Evolutionary conservation across 2,797 vertebrate genomes (phyloP), one percentile per base, ranked within the genome.

Genomic region (Pempheris klunzingeri): DNA sequence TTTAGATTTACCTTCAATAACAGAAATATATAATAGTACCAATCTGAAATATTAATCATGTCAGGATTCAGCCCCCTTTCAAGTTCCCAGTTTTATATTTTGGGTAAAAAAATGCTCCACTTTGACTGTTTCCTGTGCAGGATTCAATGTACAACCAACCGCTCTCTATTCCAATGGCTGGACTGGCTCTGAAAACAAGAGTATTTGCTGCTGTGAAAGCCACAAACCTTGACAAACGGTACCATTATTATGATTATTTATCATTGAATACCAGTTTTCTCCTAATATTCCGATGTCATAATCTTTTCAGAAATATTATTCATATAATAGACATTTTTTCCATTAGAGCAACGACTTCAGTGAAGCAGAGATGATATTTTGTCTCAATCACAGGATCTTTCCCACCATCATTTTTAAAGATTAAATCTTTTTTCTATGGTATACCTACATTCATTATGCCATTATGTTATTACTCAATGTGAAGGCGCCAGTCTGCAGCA

Each of bases 161-260:
- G 58, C 94, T 99, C 74, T 94, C 97, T 58, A 97, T 99, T 72
- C 98, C 98, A 3, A 95, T 95, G 87, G 90, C 93, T 26, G 98
- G 98, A 60, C 90, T 99, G 74, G 95, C 97, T 90, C 94, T 99
- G 91, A 99, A 99, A 95, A 99, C 98, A 72, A 95, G 98, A 94
- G 97, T 99, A 66, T 99, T 97, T 92, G 98, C 98, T 82, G 98
- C 97, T 61, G 97, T 99, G 50, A 97, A 96, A 94, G 98, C 98
- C 74, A 98, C 97, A 74, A 98, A 99, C 89, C 93, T 99, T 77
- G 98, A 99, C 86, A 96, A 97, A 95, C 96, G 98, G 98, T 99
- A 96, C 4, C 1, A 14, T n/a, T 5, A 57, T 30, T 53, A 8
- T 4, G 1, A 7, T 55, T 49, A 41, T 64, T 67, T 30, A 17